Evolutionary conservation across 2,113 vertebrate species (phyloP), one percentile per base, ranked within the genome.

Genomic region (Chunga burmeisteri): DNA sequence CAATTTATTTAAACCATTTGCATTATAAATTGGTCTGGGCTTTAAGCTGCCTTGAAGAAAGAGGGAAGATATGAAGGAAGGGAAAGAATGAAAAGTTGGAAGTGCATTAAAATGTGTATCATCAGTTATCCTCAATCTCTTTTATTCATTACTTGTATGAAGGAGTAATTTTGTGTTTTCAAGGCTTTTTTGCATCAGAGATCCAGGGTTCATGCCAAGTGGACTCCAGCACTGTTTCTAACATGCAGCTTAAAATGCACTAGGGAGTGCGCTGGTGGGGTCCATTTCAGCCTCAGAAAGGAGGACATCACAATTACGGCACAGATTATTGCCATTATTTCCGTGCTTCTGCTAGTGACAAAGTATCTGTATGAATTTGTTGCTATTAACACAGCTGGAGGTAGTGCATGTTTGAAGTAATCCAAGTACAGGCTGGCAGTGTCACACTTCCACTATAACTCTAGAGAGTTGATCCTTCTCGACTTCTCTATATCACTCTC

Each of bases 321-420:
- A 40, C 36, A 71, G 52, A 62, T 67, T 65, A 72, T 74, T 88
- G 47, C 49, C 70, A 88, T 95, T 81, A 84, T 68, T 52, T 81
- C 67, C 26, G 50, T 75, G 84, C 67, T 89, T 74, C 81, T 86
- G 83, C 72, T 73, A 87, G 81, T 2, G 0, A 84, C 68, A 86
- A 81, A 89, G 81, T 65, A 38, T 82, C 59, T 72, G n/a, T 94
- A 90, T 71, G 94, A 90, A 81, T 94, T 86, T 86, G 80, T 86
- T 95, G 77, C 77, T 75, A 50, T 90, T 85, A 81, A 78, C 83
- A 30, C 92, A 93, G 97, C 81, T 93, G 96, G 96, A 86, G 55
- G 81, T 67, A 47, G 44, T 53, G 56, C 23, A 3, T 89, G 56
- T 94, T 92, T 92, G 83, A 96, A 75, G 86, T 61, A 85, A 73